Conservation (phyloP, 2,888 invertebrate species). For the Cordilura impudica region DNA sequence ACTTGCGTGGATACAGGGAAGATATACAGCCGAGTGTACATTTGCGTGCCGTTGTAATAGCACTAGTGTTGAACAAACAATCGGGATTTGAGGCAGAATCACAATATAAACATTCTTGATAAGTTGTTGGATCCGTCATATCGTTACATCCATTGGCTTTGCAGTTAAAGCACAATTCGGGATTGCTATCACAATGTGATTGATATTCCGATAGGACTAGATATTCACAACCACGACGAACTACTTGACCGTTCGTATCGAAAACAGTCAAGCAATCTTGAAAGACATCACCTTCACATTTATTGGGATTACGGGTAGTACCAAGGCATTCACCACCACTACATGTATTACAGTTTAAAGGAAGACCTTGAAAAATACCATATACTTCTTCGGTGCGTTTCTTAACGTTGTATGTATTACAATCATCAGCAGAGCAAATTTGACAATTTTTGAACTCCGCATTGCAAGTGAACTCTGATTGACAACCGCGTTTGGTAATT, state of each 20-base stretch:
- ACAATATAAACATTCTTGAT: constrained; percentile 64
- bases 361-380: constrained; percentile 66
- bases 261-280: constrained; percentile 67
- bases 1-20: constrained; percentile 62
- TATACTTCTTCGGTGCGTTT: constrained; percentile 59
- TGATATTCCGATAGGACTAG: constrained; percentile 34
- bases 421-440: constrained; percentile 60
- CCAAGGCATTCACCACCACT: constrained; percentile 51
- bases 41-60: constrained; percentile 50
- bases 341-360: constrained; percentile 66
- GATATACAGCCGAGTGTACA: constrained; percentile 66
- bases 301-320: constrained; percentile 13
- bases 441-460: constrained; percentile 56
- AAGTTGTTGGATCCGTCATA: constrained; percentile 35
- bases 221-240: constrained; percentile 65
- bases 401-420: constrained; percentile 63
- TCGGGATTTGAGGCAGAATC: constrained; percentile 59
- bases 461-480: constrained; percentile 62
- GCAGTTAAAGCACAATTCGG: constrained; percentile 66
- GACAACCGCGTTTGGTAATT: constrained; percentile 65
- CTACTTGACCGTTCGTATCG: constrained; percentile 42
- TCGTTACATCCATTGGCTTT: constrained; percentile 67
- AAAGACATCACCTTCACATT: constrained; percentile 61
- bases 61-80: constrained; percentile 56
- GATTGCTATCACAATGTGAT: constrained; percentile 55